A percentile compares a stretch with the other conserved stretches of the same genome.
Evolutionary conservation across 2,888 invertebrate genomes (phyloP).

Genomic region (Chymomyza caudatula): DNA sequence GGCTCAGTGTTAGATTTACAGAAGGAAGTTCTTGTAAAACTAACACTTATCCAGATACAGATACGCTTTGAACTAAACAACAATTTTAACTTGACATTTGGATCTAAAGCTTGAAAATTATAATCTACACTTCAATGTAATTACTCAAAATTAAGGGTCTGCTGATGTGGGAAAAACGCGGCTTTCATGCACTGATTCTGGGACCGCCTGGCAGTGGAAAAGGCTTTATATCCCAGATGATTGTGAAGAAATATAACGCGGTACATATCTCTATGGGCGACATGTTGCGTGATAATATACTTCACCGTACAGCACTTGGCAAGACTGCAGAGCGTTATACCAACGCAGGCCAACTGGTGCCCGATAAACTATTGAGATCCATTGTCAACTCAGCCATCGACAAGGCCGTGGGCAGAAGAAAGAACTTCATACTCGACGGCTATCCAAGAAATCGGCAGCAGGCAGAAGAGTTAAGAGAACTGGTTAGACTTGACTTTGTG

Average conservation of each 20-base stretch:
- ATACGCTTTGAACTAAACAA: no score
- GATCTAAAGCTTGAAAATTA: no score
- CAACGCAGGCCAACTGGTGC: constrained; percentile 24
- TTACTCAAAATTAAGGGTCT: no score
- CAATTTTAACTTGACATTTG: no score
- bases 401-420: neutral
- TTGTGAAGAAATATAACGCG: constrained; percentile 22
- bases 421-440: constrained; percentile 35
- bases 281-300: constrained; percentile 37
- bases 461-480: constrained; percentile 19
- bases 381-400: constrained; percentile 18
- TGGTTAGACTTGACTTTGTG: constrained; percentile 18
- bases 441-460: constrained; percentile 36
- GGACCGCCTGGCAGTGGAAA: constrained; percentile 47
- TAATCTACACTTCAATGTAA: no score
- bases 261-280: constrained; percentile 36
- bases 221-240: constrained; percentile 25
- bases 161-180: constrained; percentile 9
- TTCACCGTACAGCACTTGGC: constrained; percentile 19
- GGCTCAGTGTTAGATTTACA: no score
- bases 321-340: constrained; percentile 9
- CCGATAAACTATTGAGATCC: constrained; percentile 28
- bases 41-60: no score
- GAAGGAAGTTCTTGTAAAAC: no score
- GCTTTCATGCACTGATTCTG: constrained; percentile 40